phyloP scores from a whole-genome alignment of 2,113 vertebrate genomes.

The Emydocephalus ijimae region DNA sequence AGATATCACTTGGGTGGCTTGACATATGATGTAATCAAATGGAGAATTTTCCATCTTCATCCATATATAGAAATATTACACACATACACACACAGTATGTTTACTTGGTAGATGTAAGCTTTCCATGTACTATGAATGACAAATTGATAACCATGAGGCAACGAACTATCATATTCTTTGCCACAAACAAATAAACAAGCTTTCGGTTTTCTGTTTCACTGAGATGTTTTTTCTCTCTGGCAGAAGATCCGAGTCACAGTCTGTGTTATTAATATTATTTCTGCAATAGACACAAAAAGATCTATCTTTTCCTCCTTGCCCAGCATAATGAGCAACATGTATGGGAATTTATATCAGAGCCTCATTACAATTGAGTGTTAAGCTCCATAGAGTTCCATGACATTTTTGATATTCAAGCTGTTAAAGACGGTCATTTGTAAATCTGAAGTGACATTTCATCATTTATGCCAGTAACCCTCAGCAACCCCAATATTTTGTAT shows the following conservation, averaged over 20 bases:
- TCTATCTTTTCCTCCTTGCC: not conserved
- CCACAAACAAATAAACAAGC: not conserved
- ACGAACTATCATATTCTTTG: not conserved
- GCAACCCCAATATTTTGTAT: not conserved
- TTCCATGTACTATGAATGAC: not conserved
- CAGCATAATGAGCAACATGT: not conserved
- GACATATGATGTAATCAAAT: not conserved
- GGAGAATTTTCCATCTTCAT: not conserved
- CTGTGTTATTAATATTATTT: not conserved
- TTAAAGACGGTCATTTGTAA: not conserved
- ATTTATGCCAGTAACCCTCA: not conserved
- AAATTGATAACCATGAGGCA: not conserved
- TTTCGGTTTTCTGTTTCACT: not conserved
- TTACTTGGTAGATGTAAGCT: not conserved
- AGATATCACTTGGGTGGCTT: not conserved
- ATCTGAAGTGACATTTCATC: not conserved
- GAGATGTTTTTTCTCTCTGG: not conserved
- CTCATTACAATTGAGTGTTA: not conserved
- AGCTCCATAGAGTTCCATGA: not conserved
- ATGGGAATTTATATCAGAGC: not conserved
- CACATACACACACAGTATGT: not conserved
- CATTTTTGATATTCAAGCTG: not conserved
- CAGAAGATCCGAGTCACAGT: not conserved
- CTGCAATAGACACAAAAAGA: not conserved
- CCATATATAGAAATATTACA: not conserved